Conservation (phyloP, 1,140 invertebrate species). For the Ditylenchus dipsaci region DNA sequence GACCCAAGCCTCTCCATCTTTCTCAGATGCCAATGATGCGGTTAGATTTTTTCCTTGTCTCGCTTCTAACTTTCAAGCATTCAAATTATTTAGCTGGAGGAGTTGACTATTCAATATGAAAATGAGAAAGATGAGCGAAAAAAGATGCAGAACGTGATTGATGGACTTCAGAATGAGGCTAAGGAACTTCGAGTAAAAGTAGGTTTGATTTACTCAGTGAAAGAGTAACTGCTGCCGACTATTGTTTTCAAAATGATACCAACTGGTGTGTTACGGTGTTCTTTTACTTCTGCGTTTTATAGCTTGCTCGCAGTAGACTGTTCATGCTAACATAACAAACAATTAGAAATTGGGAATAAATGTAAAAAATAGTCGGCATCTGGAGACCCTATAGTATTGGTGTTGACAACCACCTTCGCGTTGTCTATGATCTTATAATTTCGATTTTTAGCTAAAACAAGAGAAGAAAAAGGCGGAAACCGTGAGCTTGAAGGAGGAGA, state of each 20-base stretch:
- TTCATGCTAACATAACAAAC: too few species aligned
- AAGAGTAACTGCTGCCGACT: too few species aligned
- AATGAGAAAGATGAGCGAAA: not conserved
- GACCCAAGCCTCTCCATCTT: not conserved
- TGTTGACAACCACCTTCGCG: too few species aligned
- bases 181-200: not conserved
- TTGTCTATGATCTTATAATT: not conserved
- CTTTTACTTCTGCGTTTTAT: too few species aligned
- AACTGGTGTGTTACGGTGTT: too few species aligned
- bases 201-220: not conserved
- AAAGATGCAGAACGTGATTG: not conserved
- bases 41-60: too few species aligned
- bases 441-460: conserved; percentile 14
- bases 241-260: too few species aligned
- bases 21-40: too few species aligned
- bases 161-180: not conserved
- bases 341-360: too few species aligned
- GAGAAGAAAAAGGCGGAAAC: conserved; percentile 10
- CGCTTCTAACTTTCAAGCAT: not conserved
- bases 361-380: too few species aligned
- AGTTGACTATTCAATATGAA: conserved; percentile 2
- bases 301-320: too few species aligned
- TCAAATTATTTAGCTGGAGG: not conserved
- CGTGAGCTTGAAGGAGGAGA: not conserved
- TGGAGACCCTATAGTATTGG: too few species aligned